phyloP scores from a whole-genome alignment of 23 tunicate genomes.

The Botrylloides violaceus region DNA sequence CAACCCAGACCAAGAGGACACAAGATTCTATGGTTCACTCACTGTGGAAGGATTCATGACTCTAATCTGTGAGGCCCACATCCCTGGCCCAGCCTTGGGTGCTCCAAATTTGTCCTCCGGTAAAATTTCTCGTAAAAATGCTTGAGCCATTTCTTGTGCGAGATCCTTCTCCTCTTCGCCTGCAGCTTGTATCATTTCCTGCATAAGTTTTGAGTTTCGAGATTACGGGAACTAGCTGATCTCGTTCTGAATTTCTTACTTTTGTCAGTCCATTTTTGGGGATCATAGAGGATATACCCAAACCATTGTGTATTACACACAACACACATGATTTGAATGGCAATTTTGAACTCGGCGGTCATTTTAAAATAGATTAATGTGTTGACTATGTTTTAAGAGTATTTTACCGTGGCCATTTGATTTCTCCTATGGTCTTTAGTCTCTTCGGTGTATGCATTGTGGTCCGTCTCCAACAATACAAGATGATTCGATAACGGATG shows the following conservation, averaged over 20 bases:
- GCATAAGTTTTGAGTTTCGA: too few relatives aligned
- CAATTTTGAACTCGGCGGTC: too few relatives aligned
- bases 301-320: too few relatives aligned
- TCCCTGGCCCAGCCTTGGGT: constrained; percentile 94
- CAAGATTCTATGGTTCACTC: too few relatives aligned
- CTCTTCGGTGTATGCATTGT: constrained; percentile 84
- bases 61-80: constrained; percentile 90
- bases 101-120: constrained; percentile 95
- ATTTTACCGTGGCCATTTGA: constrained; percentile 77
- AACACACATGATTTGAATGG: too few relatives aligned
- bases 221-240: too few relatives aligned
- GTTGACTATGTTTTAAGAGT: too few relatives aligned
- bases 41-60: constrained; percentile 72
- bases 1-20: too few relatives aligned
- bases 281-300: too few relatives aligned
- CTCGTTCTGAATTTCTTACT: too few relatives aligned
- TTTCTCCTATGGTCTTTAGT: constrained; percentile 77
- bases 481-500: constrained; percentile 56
- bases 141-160: constrained; percentile 90
- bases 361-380: too few relatives aligned
- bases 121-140: constrained; percentile 66
- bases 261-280: too few relatives aligned
- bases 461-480: constrained; percentile 75
- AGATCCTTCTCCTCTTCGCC: constrained; percentile 92
- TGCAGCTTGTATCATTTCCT: constrained; percentile 98